Conservation (phyloP, 2,797 vertebrate species). For the Pelobates cultripes region DNA sequence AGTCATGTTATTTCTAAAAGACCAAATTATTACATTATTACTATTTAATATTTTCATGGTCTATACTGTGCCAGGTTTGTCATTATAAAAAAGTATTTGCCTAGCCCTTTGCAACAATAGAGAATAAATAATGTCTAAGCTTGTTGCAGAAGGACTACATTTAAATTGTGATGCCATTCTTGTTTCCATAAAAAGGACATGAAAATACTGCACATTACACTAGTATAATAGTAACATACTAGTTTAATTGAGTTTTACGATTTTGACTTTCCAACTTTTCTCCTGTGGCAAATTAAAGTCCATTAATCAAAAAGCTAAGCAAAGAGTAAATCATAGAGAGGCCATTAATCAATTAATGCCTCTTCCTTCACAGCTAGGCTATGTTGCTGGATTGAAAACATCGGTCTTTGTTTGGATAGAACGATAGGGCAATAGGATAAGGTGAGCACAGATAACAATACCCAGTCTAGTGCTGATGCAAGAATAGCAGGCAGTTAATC, state of each 20-base stretch:
- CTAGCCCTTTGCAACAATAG: no score
- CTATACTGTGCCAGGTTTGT: no score
- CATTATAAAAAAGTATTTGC: no score
- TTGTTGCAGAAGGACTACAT: no score
- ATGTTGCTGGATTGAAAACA: constrained; percentile 43
- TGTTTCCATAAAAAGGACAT: no score
- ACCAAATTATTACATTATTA: no score
- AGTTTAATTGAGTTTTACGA: constrained; percentile 22
- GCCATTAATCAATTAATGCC: constrained; percentile 38
- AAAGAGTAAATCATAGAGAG: constrained; percentile 33
- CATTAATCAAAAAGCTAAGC: constrained; percentile 45
- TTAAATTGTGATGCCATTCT: no score
- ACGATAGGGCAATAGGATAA: constrained; percentile 37
- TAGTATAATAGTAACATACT: no score
- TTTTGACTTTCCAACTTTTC: constrained; percentile 37
- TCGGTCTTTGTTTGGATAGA: constrained; percentile 35
- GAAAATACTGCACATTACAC: no score
- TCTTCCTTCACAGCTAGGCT: constrained; percentile 17
- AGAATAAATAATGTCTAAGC: no score
- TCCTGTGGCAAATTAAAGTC: constrained; percentile 19
- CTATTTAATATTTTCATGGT: no score
- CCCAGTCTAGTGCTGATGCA: constrained; percentile 27
- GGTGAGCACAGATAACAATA: constrained; percentile 42
- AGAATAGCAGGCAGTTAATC: constrained; percentile 43
- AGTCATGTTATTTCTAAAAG: no score